A percentile compares a stretch with the other conserved stretches of the same genome.
phyloP scores from a whole-genome alignment of 2,888 invertebrate species.

The Rhagonycha fulva region DNA sequence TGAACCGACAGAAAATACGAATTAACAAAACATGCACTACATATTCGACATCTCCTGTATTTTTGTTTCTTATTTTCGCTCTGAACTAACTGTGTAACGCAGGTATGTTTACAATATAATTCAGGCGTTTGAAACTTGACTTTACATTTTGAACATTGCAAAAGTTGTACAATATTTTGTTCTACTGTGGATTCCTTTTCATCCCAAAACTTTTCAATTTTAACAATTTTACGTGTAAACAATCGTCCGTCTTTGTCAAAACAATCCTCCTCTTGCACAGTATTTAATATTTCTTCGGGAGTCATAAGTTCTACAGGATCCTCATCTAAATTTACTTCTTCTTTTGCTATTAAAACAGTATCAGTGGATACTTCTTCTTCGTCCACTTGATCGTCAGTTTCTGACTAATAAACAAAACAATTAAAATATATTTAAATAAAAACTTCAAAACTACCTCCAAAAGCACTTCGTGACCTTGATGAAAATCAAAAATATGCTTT shows the following conservation, averaged over 20 bases:
- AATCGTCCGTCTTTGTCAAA: conserved; percentile 57
- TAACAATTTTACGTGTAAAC: conserved; percentile 61
- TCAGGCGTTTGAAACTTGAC: conserved; percentile 55
- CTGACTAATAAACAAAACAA: neutral
- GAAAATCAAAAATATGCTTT: conserved; percentile 68
- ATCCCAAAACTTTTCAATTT: conserved; percentile 64
- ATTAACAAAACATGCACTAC: conserved; percentile 58
- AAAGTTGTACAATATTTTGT: conserved; percentile 45
- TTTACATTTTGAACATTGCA: conserved; percentile 57
- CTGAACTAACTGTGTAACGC: conserved; percentile 38
- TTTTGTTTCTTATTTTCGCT: conserved; percentile 15
- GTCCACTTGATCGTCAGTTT: neutral
- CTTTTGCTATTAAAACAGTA: neutral
- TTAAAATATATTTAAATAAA: neutral
- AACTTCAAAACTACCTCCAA: conserved; percentile 57
- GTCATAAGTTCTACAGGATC: conserved; percentile 35
- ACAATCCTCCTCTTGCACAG: conserved; percentile 57
- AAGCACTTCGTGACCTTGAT: conserved; percentile 70
- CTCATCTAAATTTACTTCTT: neutral
- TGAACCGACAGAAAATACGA: conserved; percentile 64
- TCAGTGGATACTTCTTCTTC: neutral
- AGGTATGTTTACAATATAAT: conserved; percentile 56
- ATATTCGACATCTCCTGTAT: conserved; percentile 54
- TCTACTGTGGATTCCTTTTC: conserved; percentile 31
- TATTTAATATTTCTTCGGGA: conserved; percentile 45